These are phyloP conservation scores for Drosophila erecta DNA, from an alignment of 1,140 invertebrate species.

Conservation along the genomic window DNA sequence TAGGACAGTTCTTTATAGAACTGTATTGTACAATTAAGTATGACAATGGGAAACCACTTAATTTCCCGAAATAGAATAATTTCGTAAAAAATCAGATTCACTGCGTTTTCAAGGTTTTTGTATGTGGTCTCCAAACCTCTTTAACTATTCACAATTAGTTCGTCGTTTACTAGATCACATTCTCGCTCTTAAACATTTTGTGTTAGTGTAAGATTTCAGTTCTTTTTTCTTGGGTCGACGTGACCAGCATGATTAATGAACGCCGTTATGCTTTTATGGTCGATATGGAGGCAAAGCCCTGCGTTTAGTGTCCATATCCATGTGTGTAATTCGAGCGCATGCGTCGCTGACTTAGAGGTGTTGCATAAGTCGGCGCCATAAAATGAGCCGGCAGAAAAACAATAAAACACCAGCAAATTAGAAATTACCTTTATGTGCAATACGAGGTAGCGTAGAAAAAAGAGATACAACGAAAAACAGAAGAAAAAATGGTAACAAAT, in stretches of 20 bases:
- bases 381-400: slow-evolving; percentile 66
- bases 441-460: slow-evolving; percentile 25
- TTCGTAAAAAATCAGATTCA: background rate
- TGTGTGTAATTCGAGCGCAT: slow-evolving; percentile 68
- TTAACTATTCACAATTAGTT: slow-evolving; percentile 38
- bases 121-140: background rate
- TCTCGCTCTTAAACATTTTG: slow-evolving; percentile 11
- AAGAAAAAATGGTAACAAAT: slow-evolving; percentile 75
- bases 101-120: background rate
- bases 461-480: slow-evolving; percentile 3
- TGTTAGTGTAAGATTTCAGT: slow-evolving; percentile 38
- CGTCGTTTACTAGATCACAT: slow-evolving; percentile 10
- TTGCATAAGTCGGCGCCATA: slow-evolving; percentile 70
- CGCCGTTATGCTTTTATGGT: slow-evolving; percentile 77
- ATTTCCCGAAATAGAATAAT: slow-evolving; percentile 2
- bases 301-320: slow-evolving; percentile 9
- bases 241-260: slow-evolving; percentile 76
- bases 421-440: slow-evolving; percentile 81
- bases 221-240: slow-evolving; percentile 30
- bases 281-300: slow-evolving; percentile 8
- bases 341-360: slow-evolving; percentile 47
- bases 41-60: background rate
- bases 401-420: slow-evolving; percentile 82
- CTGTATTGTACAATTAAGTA: background rate
- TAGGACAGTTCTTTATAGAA: background rate